Evolutionary conservation across 2,797 vertebrate genomes (phyloP), one percentile per base, ranked within the genome.

Genomic region (Merluccius polli): DNA sequence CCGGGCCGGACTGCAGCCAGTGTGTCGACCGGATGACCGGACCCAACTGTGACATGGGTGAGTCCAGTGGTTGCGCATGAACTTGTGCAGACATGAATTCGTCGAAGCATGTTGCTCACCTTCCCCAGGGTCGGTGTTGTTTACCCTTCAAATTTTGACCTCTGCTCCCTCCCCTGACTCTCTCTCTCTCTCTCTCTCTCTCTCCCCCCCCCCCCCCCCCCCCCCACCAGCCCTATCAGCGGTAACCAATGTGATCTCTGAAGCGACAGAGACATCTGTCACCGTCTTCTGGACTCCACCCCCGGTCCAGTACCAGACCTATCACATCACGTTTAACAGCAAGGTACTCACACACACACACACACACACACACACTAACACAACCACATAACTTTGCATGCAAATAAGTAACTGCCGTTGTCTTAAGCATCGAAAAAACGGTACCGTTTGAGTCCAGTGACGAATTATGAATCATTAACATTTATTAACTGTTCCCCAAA

Each of bases 201-300:
- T 36, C 21, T 35, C 73, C 29, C n/a, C 73, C 38, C 29, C 68
- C 18, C 67, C 41, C 38, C n/a, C 29, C 27, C 71, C 31, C 38
- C 52, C 32, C 1, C 52, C n/a, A 73, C 31, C 90, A 95, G 95
- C 85, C 73, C 86, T 96, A 76, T 86, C 85, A 0, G 90, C 85
- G 0, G 84, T 96, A 0, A 83, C 92, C 13, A 78, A 77, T 71
- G 82, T 96, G 77, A 92, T 76, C 0, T 85, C 93, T 74, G 88
- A 21, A 11, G 87, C 92, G 86, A 94, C 94, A 1, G 94, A 95
- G 73, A 90, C 93, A 0, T 92, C 94, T 0, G 93, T 93, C 68
- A 92, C 92, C 4, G 84, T 96, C 77, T 81, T 90, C 75, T 97
- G 95, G 95, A 94, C 91, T 21, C 91, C 77, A 0, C 92, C 94